Evolutionary conservation across 2,113 vertebrate genomes (phyloP), one percentile per base, ranked within the genome.

Genomic region (Corvus cornix): DNA sequence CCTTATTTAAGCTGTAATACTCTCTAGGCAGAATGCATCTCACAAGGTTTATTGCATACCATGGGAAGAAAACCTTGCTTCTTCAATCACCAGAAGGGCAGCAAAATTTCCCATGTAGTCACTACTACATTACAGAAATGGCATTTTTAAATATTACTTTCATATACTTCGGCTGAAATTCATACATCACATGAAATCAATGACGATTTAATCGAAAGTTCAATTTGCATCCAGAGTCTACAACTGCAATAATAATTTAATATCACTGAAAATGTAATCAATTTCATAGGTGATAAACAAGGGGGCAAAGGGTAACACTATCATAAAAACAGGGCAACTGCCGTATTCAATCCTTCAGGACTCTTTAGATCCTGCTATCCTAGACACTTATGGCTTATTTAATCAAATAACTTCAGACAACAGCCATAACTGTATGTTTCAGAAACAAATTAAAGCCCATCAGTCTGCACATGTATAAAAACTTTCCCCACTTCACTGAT

Each of bases 281-380:
- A 94, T 96, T 93, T 77, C 59, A 63, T 31, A 88, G 72, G 79
- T 84, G 68, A 90, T 93, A 88, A 94, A 92, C 72, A 92, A 88
- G 72, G 22, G 79, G 64, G 51, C 72, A 92, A 93, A 95, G 86
- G 58, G 72, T 80, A 92, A 77, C 70, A 84, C 31, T 70, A 88
- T 16, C 82, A 90, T 58, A 83, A 84, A 92, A 86, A 56, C 67
- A 86, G 31, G 83, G 59, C 28, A 88, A 88, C 51, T 86, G 72
- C 59, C 59, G 63, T 37, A 60, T 51, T 80, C 35, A 73, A 13
- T 80, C 85, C 63, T 88, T 69, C 7, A 23, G 26, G 92, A 86
- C 92, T 66, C 49, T 75, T 92, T 35, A 92, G 63, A 72, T 82
- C 33, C 49, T 56, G 51, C 81, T 87, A 3, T 16, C 43, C n/a